A percentile compares a stretch with the other conserved stretches of the same genome.
Evolutionary conservation across 2,113 vertebrate genomes (phyloP).

Genomic region (Tauraco erythrolophus): DNA sequence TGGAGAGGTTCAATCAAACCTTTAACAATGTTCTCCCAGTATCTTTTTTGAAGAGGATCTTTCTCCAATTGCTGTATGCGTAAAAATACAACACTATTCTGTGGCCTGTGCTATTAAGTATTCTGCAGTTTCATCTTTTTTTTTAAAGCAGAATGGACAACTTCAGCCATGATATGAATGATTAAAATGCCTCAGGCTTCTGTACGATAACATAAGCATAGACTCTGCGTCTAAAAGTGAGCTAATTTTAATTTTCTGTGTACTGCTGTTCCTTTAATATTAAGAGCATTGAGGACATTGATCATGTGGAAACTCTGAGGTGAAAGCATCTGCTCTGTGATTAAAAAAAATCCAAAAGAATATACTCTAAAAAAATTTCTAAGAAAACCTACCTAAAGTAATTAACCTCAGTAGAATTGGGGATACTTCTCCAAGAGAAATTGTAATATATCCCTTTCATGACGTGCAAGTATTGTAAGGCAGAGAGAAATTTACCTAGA

Average conservation of each 20-base stretch:
- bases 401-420: not conserved
- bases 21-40: not conserved
- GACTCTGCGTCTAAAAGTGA: not conserved
- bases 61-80: not conserved
- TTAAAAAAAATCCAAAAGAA: slow-evolving; percentile 9
- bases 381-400: not conserved
- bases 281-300: not conserved
- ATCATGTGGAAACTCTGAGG: not conserved
- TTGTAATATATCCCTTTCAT: not conserved
- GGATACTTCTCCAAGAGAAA: not conserved
- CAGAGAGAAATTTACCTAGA: not conserved
- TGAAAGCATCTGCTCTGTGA: not conserved
- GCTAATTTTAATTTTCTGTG: not conserved
- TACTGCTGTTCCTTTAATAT: not conserved
- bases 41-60: not conserved
- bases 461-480: not conserved
- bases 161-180: not conserved
- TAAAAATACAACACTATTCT: not conserved
- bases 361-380: not conserved
- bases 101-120: not conserved
- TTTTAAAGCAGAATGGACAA: not conserved
- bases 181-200: not conserved
- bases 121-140: not conserved
- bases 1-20: not conserved
- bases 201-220: not conserved